Percentiles rank a stretch among this genome's conserved stretches.
Evolutionary conservation across 1,140 invertebrate genomes (phyloP).

Genomic region (Popillia japonica): DNA sequence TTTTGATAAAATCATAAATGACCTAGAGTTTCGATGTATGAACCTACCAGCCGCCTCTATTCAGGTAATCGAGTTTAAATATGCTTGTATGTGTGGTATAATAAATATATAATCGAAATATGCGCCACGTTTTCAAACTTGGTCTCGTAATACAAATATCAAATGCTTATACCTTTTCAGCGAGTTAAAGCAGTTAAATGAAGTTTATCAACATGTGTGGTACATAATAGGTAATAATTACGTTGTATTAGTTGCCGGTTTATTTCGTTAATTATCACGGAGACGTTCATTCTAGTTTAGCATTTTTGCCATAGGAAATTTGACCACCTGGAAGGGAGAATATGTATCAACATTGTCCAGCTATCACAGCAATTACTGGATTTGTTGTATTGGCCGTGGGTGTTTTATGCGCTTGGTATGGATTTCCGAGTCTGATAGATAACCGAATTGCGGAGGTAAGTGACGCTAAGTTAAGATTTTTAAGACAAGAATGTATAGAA

Average conservation of each 20-base stretch:
- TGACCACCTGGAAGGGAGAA: not conserved
- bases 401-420: constrained; percentile 47
- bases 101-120: not conserved
- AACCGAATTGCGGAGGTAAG: constrained; percentile 46
- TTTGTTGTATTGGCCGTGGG: constrained; percentile 43
- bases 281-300: not conserved
- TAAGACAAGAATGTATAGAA: not conserved
- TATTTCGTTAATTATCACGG: not conserved
- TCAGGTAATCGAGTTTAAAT: not conserved
- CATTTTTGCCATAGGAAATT: not conserved
- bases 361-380: constrained; percentile 42
- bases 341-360: constrained; percentile 41
- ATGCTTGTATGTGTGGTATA: not conserved
- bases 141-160: not conserved
- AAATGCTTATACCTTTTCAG: not conserved
- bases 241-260: not conserved
- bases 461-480: constrained; percentile 6
- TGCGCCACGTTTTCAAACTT: not conserved
- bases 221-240: not conserved
- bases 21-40: not conserved
- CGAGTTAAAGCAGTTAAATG: not conserved
- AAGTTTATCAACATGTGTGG: not conserved
- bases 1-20: not conserved
- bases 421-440: constrained; percentile 46
- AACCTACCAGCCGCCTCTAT: not conserved